phyloP scores from a whole-genome alignment of 2,113 vertebrate species.

The Epinephelus fuscoguttatus region DNA sequence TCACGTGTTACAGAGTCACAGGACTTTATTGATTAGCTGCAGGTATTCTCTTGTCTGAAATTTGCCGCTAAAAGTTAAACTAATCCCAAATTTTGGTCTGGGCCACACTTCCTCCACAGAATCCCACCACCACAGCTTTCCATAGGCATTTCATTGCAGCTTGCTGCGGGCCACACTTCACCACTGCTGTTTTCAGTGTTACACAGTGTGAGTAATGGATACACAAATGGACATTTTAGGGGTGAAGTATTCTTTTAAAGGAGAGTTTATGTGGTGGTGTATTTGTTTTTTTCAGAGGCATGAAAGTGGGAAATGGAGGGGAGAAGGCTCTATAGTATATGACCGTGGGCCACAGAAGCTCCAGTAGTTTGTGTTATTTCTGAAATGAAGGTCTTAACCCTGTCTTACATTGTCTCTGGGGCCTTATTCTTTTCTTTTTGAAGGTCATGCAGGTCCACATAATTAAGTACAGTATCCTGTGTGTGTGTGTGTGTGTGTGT shows the following conservation, averaged over 20 bases:
- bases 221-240: too few relatives aligned
- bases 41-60: too few relatives aligned
- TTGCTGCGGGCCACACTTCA: too few relatives aligned
- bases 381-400: slow-evolving; percentile 49
- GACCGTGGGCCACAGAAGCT: slow-evolving; percentile 1
- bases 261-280: not conserved
- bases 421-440: slow-evolving; percentile 24
- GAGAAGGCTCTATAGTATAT: slow-evolving; percentile 21
- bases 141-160: too few relatives aligned
- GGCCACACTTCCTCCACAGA: too few relatives aligned
- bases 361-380: slow-evolving; percentile 26
- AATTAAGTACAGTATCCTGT: slow-evolving; percentile 42
- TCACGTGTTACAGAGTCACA: too few relatives aligned
- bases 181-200: too few relatives aligned
- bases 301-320: slow-evolving; percentile 2
- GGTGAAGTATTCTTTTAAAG: not conserved
- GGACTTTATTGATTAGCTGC: too few relatives aligned
- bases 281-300: not conserved
- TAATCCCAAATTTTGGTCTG: too few relatives aligned
- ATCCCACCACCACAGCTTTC: too few relatives aligned
- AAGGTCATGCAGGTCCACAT: slow-evolving; percentile 51
- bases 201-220: too few relatives aligned
- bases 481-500: slow-evolving; percentile 22
- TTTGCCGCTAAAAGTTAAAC: too few relatives aligned
- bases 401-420: slow-evolving; percentile 28